phyloP scores from a whole-genome alignment of 2,888 invertebrate genomes.

The Ennomos quercinarius region DNA sequence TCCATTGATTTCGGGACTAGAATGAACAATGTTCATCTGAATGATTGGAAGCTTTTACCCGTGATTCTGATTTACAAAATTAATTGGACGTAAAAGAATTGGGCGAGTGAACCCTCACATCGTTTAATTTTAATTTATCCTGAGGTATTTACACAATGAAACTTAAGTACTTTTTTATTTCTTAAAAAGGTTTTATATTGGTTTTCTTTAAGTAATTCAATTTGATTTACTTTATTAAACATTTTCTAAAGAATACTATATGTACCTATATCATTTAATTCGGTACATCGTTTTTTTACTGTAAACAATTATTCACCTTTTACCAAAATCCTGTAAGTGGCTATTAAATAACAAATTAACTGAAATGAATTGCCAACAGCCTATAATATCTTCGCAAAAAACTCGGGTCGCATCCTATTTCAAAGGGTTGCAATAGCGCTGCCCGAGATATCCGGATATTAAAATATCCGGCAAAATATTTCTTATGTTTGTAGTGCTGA shows the following conservation, averaged over 20 bases:
- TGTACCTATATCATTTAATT: too few species aligned
- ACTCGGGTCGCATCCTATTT: slow-evolving; percentile 25
- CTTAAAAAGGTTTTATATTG: too few species aligned
- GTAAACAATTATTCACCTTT: too few species aligned
- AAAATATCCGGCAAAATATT: neutral
- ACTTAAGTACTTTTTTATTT: too few species aligned
- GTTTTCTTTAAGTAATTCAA: too few species aligned
- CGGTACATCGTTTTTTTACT: too few species aligned
- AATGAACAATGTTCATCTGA: slow-evolving; percentile 9
- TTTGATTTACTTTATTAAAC: too few species aligned
- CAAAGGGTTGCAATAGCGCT: slow-evolving; percentile 13
- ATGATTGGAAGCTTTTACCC: slow-evolving; percentile 8
- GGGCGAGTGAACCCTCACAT: neutral
- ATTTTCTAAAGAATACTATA: too few species aligned
- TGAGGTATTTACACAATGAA: too few species aligned
- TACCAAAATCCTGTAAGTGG: neutral
- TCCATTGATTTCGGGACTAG: neutral
- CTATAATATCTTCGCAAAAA: slow-evolving; percentile 25
- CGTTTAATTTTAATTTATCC: too few species aligned
- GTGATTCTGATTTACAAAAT: slow-evolving; percentile 11
- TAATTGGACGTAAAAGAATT: slow-evolving; percentile 11
- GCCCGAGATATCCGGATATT: neutral
- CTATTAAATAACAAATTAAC: slow-evolving; percentile 18
- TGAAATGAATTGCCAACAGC: slow-evolving; percentile 24
- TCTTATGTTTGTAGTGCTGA: too few species aligned